These are phyloP conservation scores for Listronotus oregonensis DNA, from an alignment of 1,140 invertebrate species.

Conservation along the genomic window DNA sequence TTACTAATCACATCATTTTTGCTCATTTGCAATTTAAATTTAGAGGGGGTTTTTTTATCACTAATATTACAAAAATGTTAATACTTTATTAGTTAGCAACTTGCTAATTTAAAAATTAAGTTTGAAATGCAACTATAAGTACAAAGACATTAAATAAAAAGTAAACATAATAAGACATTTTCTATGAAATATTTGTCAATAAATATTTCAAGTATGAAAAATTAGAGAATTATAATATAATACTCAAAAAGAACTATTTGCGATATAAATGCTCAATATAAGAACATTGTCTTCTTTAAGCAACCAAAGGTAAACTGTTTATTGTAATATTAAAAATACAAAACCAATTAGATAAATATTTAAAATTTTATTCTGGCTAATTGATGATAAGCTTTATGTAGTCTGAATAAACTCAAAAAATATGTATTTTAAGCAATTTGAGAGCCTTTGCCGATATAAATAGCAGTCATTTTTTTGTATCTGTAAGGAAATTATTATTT, in stretches of 20 bases:
- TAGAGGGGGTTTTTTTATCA: too few relatives aligned
- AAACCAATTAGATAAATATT: not conserved
- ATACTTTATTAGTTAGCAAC: too few relatives aligned
- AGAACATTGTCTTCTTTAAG: not conserved
- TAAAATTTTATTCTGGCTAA: conserved; percentile 2
- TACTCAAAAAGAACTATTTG: conserved; percentile 2
- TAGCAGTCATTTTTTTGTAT: too few relatives aligned
- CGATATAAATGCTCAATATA: conserved; percentile 5
- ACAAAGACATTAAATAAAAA: too few relatives aligned
- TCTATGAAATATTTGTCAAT: conserved; percentile 1
- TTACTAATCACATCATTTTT: too few relatives aligned
- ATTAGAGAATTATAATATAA: not conserved
- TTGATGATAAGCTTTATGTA: conserved; percentile 1
- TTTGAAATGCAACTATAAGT: too few relatives aligned
- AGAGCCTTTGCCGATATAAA: not conserved
- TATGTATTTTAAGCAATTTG: conserved; percentile 2
- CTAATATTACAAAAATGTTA: too few relatives aligned
- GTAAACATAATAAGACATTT: not conserved
- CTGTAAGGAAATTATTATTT: too few relatives aligned
- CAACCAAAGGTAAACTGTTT: not conserved
- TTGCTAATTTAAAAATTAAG: too few relatives aligned
- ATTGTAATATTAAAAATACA: conserved; percentile 1
- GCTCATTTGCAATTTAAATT: too few relatives aligned
- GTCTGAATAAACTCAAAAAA: conserved; percentile 3
- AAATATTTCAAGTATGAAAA: not conserved